phyloP scores from a whole-genome alignment of 2,888 invertebrate genomes.

The Xanthorhoe spadicearia region DNA sequence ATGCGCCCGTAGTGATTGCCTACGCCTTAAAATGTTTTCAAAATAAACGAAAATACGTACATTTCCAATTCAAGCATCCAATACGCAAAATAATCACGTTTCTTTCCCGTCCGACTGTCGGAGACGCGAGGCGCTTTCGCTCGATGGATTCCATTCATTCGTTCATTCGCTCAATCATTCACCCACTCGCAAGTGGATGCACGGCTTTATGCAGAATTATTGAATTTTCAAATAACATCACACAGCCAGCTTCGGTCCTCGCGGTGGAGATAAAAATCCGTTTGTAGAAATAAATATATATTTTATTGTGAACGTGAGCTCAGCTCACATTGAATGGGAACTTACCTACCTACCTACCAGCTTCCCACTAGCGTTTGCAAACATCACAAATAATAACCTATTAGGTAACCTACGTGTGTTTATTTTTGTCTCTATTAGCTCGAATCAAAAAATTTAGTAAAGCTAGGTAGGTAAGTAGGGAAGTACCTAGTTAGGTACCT shows the following conservation, averaged over 20 bases:
- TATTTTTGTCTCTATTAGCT: too few relatives aligned
- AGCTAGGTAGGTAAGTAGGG: too few relatives aligned
- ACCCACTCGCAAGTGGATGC: slow-evolving; percentile 65
- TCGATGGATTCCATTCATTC: slow-evolving; percentile 65
- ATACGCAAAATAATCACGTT: slow-evolving; percentile 68
- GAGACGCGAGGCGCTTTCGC: slow-evolving; percentile 54
- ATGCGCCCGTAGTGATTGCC: slow-evolving; percentile 16
- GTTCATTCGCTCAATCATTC: slow-evolving; percentile 70
- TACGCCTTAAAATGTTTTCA: slow-evolving; percentile 52
- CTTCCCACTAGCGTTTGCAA: too few relatives aligned
- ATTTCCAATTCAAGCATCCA: slow-evolving; percentile 57
- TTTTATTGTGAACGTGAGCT: not conserved
- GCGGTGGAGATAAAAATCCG: slow-evolving; percentile 58
- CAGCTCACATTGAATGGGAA: not conserved
- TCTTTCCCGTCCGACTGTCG: slow-evolving; percentile 55
- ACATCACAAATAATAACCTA: too few relatives aligned
- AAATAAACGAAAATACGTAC: slow-evolving; percentile 57
- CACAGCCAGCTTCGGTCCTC: slow-evolving; percentile 49
- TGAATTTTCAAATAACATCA: slow-evolving; percentile 72
- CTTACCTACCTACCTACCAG: not conserved
- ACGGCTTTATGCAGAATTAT: slow-evolving; percentile 74
- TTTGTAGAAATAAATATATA: not conserved
- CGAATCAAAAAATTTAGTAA: too few relatives aligned
- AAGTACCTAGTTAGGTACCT: too few relatives aligned
- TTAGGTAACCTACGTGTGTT: too few relatives aligned